A percentile compares a stretch with the other conserved stretches of the same genome.
phyloP scores from a whole-genome alignment of 2,113 vertebrate species.

The Noturus placidus region DNA sequence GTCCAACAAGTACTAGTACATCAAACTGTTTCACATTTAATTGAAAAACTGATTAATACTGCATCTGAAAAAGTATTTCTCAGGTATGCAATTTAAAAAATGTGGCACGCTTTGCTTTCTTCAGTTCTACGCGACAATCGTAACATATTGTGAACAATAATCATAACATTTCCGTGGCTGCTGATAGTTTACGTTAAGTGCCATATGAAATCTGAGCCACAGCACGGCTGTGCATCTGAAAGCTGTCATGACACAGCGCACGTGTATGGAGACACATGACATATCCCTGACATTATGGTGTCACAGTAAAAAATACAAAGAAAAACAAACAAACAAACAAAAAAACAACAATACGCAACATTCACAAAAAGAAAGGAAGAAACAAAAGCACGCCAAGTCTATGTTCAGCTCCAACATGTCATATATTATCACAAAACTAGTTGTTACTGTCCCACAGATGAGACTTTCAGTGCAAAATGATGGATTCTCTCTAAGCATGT shows the following conservation, averaged over 20 bases:
- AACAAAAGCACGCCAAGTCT: background rate
- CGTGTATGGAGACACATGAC: background rate
- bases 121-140: background rate
- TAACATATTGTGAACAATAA: background rate
- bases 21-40: background rate
- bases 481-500: background rate
- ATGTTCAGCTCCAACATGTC: background rate
- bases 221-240: constrained; percentile 18
- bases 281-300: constrained; percentile 27
- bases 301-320: background rate
- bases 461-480: background rate
- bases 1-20: background rate
- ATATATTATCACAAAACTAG: background rate
- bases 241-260: background rate
- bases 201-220: background rate
- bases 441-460: background rate
- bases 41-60: background rate
- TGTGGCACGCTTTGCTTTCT: background rate
- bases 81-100: background rate
- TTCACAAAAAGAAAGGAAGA: background rate
- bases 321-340: background rate
- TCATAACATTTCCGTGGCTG: background rate
- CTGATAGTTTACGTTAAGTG: background rate
- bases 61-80: background rate
- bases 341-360: background rate